phyloP scores from a whole-genome alignment of 2,888 invertebrate genomes.

The Platycheirus rosarum region DNA sequence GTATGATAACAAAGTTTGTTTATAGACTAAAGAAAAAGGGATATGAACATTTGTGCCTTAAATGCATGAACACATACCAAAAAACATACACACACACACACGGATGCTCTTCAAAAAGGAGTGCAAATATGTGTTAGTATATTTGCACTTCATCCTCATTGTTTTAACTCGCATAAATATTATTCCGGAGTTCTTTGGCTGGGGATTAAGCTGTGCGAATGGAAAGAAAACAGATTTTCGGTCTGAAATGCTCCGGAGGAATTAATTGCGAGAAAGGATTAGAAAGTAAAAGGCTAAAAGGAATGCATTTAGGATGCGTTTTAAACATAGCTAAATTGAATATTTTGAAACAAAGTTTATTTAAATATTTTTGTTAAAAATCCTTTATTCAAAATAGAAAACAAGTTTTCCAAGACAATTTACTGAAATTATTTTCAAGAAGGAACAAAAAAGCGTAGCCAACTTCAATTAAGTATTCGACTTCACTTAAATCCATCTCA shows the following conservation, averaged over 20 bases:
- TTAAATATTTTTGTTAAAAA: too few relatives aligned
- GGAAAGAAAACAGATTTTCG: slow-evolving; percentile 62
- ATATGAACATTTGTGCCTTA: slow-evolving; percentile 55
- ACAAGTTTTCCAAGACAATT: too few relatives aligned
- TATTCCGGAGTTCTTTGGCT: slow-evolving; percentile 58
- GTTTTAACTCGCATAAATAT: slow-evolving; percentile 63
- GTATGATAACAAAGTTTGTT: slow-evolving; percentile 74
- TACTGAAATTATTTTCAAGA: too few relatives aligned
- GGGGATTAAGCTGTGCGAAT: slow-evolving; percentile 49
- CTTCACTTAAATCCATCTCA: slow-evolving; percentile 25
- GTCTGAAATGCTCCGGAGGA: slow-evolving; percentile 16
- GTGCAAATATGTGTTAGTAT: slow-evolving; percentile 3
- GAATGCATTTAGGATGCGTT: neutral
- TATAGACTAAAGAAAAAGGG: slow-evolving; percentile 65
- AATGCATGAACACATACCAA: neutral
- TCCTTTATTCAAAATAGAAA: too few relatives aligned
- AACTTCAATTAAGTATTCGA: neutral
- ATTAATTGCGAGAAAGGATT: slow-evolving; percentile 54
- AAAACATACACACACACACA: slow-evolving; percentile 17
- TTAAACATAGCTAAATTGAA: neutral
- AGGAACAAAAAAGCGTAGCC: neutral
- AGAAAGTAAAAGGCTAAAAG: slow-evolving; percentile 1
- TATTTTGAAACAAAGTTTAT: too few relatives aligned
- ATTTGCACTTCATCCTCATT: slow-evolving; percentile 54
- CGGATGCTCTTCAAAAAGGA: slow-evolving; percentile 19